Conservation (phyloP, 2,113 vertebrate genomes). For the Chionomys nivalis region DNA sequence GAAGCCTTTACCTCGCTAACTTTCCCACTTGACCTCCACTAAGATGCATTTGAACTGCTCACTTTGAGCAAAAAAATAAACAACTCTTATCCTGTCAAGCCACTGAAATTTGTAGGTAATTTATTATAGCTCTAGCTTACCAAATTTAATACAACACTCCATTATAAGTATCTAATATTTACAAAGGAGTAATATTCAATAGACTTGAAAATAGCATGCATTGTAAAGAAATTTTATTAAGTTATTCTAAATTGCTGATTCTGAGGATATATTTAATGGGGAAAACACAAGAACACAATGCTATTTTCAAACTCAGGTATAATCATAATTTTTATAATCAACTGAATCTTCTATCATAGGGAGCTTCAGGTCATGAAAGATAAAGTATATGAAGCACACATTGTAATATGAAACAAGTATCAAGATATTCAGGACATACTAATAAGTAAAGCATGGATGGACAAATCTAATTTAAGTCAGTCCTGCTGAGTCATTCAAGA, state of each 20-base stretch:
- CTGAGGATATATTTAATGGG: constrained; percentile 27
- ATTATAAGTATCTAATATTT: constrained; percentile 68
- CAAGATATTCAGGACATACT: constrained; percentile 82
- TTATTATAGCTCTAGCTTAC: constrained; percentile 30
- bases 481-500: constrained; percentile 85
- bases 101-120: constrained; percentile 19
- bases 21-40: neutral
- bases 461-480: constrained; percentile 85
- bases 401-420: constrained; percentile 65
- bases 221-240: constrained; percentile 72
- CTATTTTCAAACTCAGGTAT: constrained; percentile 49
- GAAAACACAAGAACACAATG: neutral
- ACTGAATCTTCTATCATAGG: constrained; percentile 5
- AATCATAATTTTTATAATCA: constrained; percentile 62
- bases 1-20: neutral
- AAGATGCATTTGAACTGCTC: neutral
- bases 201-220: constrained; percentile 56
- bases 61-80: neutral
- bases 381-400: constrained; percentile 73
- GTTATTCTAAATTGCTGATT: constrained; percentile 62
- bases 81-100: neutral
- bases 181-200: constrained; percentile 66
- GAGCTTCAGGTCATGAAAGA: constrained; percentile 67
- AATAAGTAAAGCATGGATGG: constrained; percentile 82
- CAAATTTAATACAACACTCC: constrained; percentile 32